A percentile compares a stretch with the other conserved stretches of the same genome.
phyloP scores from a whole-genome alignment of 2,797 vertebrate species.

The Ptychadena robeensis region DNA sequence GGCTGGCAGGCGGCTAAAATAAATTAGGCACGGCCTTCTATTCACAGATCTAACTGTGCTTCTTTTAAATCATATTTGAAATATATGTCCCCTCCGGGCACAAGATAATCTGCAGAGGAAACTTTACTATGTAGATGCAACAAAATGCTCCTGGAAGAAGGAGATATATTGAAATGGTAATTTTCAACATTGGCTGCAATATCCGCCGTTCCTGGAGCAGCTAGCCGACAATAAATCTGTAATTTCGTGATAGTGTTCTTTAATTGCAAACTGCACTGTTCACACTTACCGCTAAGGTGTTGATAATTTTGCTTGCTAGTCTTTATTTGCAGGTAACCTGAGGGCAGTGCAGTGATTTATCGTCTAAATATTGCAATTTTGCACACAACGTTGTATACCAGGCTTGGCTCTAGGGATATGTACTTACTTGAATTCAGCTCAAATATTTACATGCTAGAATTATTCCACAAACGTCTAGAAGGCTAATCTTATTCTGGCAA shows the following conservation, averaged over 20 bases:
- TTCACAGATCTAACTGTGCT: constrained; percentile 52
- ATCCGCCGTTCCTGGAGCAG: constrained; percentile 35
- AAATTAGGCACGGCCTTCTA: constrained; percentile 58
- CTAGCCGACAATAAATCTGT: constrained; percentile 47
- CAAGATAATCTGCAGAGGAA: constrained; percentile 59
- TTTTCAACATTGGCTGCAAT: constrained; percentile 53
- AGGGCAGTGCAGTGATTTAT: constrained; percentile 50
- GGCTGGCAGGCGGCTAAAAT: constrained; percentile 53
- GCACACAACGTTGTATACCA: constrained; percentile 46
- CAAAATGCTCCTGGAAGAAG: constrained; percentile 58
- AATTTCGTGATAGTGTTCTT: constrained; percentile 39
- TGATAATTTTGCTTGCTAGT: constrained; percentile 43
- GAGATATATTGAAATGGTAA: constrained; percentile 61
- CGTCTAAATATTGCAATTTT: constrained; percentile 49
- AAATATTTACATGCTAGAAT: constrained; percentile 60
- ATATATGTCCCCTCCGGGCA: constrained; percentile 58
- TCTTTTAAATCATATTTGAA: constrained; percentile 60
- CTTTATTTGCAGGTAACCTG: constrained; percentile 51
- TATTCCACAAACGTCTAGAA: constrained; percentile 45
- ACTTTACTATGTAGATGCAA: constrained; percentile 62
- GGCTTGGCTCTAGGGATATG: constrained; percentile 44
- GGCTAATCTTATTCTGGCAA: constrained; percentile 53
- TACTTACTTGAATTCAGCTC: constrained; percentile 49
- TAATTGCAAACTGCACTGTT: constrained; percentile 45
- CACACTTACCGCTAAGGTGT: not conserved